Base-by-base conservation (phyloP, 1,140 invertebrate species). In the Tetranychus cinnabarinus region DNA sequence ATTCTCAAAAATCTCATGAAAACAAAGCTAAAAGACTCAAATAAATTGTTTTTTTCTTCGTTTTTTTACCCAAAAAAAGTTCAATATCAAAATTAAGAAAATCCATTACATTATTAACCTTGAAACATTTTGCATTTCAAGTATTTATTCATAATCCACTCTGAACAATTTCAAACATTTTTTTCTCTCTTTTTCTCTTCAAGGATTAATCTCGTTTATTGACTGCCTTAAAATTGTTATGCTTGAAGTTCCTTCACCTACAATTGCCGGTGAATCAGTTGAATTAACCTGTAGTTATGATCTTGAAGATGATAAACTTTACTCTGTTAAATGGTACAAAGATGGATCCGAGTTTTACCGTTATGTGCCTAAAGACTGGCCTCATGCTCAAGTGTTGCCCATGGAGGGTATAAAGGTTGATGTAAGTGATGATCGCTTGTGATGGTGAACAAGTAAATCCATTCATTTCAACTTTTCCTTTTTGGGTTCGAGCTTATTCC, bases 311-410 rank as follows among this genome's bases (percentile, higher is more conserved):
- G 63, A 68, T 61, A 60, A 60, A 34, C 59, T 68, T 1, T 68
- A 68, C 58, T 68, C 67, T 7, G 65, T 68, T 37, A 68, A 68
- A 45, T 68, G 67, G 67, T 67, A 67, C 23, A 59, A 59, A 59
- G 45, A 59, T 37, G 23, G 15, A 13, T 6, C 10, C 10, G 54
- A 37, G 37, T 67, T 64, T 48, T 67, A 66, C 47, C 65, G 65
- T 39, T 66, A 66, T 46, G 65, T 66, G 46, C 65, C 65, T 33
- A 64, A 64, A 60, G 34, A 60, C 55, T 61, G 54, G 52, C 63
- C 63, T 36, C 54, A 31, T 47, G 54, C 60, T 47, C 59, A 56
- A 63, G 35, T 62, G 45, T 60, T 52, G 55, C 6, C 36, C 36
- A 56, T 62, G 61, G 31, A 57, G 7, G 63, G 60, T n/a, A 64